Evolutionary conservation across 2,113 vertebrate species (phyloP), one percentile per base, ranked within the genome.

Genomic region (Gymnorhina tibicen): DNA sequence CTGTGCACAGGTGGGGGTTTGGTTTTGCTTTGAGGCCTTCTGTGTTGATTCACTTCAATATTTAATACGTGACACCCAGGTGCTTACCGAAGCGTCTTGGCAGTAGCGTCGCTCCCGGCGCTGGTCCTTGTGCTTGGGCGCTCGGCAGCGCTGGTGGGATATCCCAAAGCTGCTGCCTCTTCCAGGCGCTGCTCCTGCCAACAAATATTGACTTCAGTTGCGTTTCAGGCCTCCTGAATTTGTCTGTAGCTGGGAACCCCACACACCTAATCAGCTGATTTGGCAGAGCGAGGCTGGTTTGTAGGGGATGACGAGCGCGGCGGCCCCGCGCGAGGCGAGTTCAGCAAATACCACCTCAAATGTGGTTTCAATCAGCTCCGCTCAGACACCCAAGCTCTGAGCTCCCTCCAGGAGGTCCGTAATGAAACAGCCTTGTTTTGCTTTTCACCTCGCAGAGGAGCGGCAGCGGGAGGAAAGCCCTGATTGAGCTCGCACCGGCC

Each of bases 401-500:
- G 3, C 77, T 85, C 89, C 60, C 92, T 92, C 55, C 78, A 72
- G 95, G 83, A 95, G 95, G 72, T 94, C 90, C 0, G 1, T 68
- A 39, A 77, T 64, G 85, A 63, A 81, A 33, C 37, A 41, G 47
- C 7, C 41, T 68, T 62, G 76, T 72, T 72, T 91, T 88, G 55
- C 85, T 81, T 95, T 91, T 59, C 91, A 89, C 79, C 79, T 93
- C 16, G 0, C 85, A 22, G 52, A 80, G 67, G 33, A 21, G 13
- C 2, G 5, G 68, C 67, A 15, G 24, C 5, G 6, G 85, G 46
- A 88, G 82, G 28, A 59, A 42, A 88, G 46, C 26, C 24, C 47
- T 41, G 84, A 4, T 0, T 1, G 39, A 42, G 64, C 58, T 42
- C 6, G 6, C 30, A 3, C 5, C 0, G 4, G 23, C 19, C 0